Evolutionary conservation across 2,797 vertebrate species (phyloP).

Genomic region (Falco peregrinus): DNA sequence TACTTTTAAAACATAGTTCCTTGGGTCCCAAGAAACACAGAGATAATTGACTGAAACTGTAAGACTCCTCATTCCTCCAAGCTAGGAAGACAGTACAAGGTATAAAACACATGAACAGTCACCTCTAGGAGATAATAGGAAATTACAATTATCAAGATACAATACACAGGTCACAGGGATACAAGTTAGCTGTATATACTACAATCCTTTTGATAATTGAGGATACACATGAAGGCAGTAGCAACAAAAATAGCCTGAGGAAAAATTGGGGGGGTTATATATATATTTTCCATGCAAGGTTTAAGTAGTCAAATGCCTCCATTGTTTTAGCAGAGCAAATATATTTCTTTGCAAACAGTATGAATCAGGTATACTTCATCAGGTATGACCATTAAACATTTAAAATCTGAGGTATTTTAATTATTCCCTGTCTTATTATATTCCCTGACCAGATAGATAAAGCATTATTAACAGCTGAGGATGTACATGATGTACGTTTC

Average conservation of each 20-base stretch:
- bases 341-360: neutral
- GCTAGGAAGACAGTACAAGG: neutral
- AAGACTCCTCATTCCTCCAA: neutral
- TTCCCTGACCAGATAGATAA: neutral
- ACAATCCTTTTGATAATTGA: neutral
- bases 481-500: neutral
- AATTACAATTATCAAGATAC: neutral
- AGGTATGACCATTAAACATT: neutral
- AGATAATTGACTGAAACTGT: neutral
- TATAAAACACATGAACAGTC: neutral
- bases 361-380: neutral
- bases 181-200: neutral
- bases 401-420: neutral
- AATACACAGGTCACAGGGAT: neutral
- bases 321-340: neutral
- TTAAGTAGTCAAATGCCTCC: neutral
- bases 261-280: neutral
- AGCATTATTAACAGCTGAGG: neutral
- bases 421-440: neutral
- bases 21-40: neutral
- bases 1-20: neutral
- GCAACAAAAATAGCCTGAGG: neutral
- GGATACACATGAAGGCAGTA: neutral
- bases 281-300: neutral
- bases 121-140: neutral